Conservation (phyloP, 2,888 invertebrate genomes). For the Erebia aethiops region DNA sequence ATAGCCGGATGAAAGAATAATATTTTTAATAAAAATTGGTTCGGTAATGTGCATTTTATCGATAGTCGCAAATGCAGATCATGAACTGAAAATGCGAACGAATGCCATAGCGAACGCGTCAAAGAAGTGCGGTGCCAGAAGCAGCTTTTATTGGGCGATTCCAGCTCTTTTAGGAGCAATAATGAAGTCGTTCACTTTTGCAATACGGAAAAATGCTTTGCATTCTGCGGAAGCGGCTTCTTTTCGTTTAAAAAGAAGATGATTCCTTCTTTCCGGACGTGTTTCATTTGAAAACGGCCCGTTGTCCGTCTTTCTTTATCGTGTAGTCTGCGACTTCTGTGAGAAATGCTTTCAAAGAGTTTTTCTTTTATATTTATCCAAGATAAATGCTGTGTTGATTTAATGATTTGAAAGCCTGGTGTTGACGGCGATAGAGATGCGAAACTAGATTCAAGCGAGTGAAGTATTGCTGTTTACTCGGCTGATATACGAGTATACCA, state of each 20-base stretch:
- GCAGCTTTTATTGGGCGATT: too few species aligned
- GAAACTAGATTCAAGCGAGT: slow-evolving; percentile 17
- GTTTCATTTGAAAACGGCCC: not conserved
- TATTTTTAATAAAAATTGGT: too few species aligned
- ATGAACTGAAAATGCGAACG: too few species aligned
- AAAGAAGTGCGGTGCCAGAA: too few species aligned
- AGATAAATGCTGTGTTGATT: slow-evolving; percentile 33
- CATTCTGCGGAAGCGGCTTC: not conserved
- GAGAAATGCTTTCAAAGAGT: slow-evolving; percentile 25
- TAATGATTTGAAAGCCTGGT: slow-evolving; percentile 39
- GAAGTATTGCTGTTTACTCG: slow-evolving; percentile 16
- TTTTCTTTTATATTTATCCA: slow-evolving; percentile 37
- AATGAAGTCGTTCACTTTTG: too few species aligned
- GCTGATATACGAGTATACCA: not conserved
- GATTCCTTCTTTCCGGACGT: not conserved
- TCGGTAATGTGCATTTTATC: too few species aligned
- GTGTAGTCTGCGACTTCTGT: too few species aligned
- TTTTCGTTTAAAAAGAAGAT: not conserved
- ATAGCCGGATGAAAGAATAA: too few species aligned
- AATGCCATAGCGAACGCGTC: too few species aligned
- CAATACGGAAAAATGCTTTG: too few species aligned
- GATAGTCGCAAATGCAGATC: too few species aligned
- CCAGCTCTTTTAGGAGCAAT: too few species aligned
- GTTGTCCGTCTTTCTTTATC: not conserved
- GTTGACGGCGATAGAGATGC: slow-evolving; percentile 30